Base-by-base conservation (phyloP, 2,888 invertebrate species). In the Eugnorisma glareosa region DNA sequence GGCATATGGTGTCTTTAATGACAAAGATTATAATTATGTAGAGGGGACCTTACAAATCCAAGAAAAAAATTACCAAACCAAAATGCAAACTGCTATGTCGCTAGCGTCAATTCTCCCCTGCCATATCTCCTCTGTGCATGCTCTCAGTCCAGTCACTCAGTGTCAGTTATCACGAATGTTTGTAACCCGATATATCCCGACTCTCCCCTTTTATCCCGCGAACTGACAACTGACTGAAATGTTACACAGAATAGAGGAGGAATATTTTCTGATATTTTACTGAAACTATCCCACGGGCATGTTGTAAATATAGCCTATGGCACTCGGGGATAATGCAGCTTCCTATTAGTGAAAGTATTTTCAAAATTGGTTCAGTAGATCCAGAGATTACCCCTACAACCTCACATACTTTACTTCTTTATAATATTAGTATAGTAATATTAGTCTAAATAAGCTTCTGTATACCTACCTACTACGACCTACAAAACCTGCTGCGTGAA, bases 141-240 rank as follows among this genome's bases (percentile, higher is more conserved):
- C 67, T 67, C 18, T 40, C 67, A 57, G 48, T 68, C n/a, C 48
- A 43, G 59, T 77, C 70, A 70, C 28, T 71, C 77, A 37, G 21
- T 45, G 70, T 78, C 70, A 45, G 43, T 70, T 51, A 78, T 78
- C 68, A 28, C 54, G 35, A 37, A 24, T 35, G 15, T n/a, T 54
- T 67, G 75, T 6, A 43, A 75, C 63, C 18, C 63, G 54, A 79
- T 75, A 48, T 64, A 35, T 48, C 13, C 67, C 48, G 13, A 0
- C 28, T 67, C 61, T 51, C 28, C 54, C 45, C 48, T 64, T n/a
- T 66, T 35, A 57, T 64, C 3, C 28, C 6, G 13, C 21, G 18
- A 18, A 28, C 40, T 72, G 63, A 79, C 73, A 78, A 43, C 61
- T 75, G 75, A 54, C 51, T 81, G n/a, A n/a, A n/a, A n/a, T n/a